These are phyloP conservation scores for Chamaetylas fuelleborni DNA, from an alignment of 2,113 vertebrate genomes.

Conservation along the genomic window DNA sequence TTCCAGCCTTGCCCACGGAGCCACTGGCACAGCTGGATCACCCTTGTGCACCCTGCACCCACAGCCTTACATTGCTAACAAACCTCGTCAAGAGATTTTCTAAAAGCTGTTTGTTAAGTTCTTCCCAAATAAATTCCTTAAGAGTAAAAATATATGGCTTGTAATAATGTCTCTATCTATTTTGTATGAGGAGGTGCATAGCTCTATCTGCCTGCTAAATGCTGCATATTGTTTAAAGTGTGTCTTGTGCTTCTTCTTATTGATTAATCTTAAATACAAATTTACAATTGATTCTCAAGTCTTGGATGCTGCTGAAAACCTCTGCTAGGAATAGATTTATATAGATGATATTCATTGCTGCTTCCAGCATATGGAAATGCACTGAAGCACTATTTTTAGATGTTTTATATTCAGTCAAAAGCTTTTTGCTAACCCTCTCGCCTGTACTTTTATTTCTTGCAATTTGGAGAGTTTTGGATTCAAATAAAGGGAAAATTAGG, in stretches of 20 bases:
- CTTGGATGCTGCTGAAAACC: conserved; percentile 9
- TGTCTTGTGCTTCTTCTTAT: background rate
- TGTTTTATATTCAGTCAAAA: conserved; percentile 10
- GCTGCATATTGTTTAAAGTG: background rate
- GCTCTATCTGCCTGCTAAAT: background rate
- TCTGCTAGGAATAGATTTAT: conserved; percentile 20
- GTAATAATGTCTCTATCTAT: background rate
- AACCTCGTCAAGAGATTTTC: background rate
- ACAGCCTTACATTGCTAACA: background rate
- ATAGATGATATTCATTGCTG: background rate
- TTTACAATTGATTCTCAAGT: conserved; percentile 14
- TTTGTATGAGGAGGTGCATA: background rate
- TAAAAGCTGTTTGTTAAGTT: background rate
- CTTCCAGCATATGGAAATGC: background rate
- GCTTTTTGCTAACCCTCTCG: conserved; percentile 1
- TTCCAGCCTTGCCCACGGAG: background rate
- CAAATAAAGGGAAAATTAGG: conserved; percentile 42
- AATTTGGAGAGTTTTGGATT: conserved; percentile 33
- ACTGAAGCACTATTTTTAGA: conserved; percentile 39
- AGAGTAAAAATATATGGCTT: background rate
- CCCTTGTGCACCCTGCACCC: accelerated
- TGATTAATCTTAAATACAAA: conserved; percentile 37
- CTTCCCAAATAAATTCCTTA: background rate
- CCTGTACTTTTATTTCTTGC: background rate
- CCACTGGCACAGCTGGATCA: background rate